Percentiles rank a stretch among this genome's conserved stretches.
Evolutionary conservation across 2,797 vertebrate species (phyloP).

Genomic region (Eurystomus glaucurus): DNA sequence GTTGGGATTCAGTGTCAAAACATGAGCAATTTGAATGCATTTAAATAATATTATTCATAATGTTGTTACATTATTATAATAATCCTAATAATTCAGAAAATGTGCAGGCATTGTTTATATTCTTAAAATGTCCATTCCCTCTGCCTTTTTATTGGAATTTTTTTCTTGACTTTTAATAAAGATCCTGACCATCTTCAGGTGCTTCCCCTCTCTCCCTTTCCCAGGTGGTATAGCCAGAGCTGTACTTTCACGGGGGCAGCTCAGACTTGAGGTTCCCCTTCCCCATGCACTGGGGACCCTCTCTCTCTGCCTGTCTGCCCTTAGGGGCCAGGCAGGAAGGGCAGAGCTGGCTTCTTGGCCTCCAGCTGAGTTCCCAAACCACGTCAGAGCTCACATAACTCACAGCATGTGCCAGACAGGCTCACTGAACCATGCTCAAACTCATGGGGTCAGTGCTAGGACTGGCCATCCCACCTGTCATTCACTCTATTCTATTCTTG

Average conservation of each 20-base stretch:
- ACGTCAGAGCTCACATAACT: not conserved
- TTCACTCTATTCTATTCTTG: not conserved
- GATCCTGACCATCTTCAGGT: not conserved
- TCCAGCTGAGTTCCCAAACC: rapidly evolving
- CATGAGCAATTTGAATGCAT: not conserved
- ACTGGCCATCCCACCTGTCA: not conserved
- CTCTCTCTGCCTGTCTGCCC: not conserved
- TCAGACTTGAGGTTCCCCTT: not conserved
- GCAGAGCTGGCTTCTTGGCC: not conserved
- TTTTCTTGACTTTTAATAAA: not conserved
- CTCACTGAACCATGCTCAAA: not conserved
- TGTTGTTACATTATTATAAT: not conserved
- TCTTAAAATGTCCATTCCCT: not conserved
- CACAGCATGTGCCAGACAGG: rapidly evolving
- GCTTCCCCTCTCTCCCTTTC: not conserved
- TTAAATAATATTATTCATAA: not conserved
- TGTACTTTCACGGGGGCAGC: rapidly evolving
- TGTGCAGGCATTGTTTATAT: not conserved
- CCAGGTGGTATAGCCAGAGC: not conserved
- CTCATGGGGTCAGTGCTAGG: rapidly evolving
- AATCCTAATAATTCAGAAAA: not conserved
- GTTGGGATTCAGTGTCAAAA: constrained; percentile 18
- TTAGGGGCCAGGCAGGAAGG: not conserved
- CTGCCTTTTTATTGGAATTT: not conserved
- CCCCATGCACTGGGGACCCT: rapidly evolving